Evolutionary conservation across 2,797 vertebrate genomes (phyloP).

Genomic region (Enteromius radiatus): DNA sequence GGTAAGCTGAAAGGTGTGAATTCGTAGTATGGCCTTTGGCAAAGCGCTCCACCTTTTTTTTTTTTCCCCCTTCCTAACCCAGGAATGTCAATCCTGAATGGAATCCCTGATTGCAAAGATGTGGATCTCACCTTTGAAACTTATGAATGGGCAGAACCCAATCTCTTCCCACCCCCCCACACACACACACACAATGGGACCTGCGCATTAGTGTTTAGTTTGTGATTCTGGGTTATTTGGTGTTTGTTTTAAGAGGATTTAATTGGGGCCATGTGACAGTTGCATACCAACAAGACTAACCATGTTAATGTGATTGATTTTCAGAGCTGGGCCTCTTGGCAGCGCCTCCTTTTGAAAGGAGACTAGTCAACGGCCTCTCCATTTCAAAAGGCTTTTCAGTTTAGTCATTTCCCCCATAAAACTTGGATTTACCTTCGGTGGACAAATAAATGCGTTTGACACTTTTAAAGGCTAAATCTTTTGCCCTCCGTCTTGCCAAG

Average conservation of each 20-base stretch:
- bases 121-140: constrained; percentile 48
- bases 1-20: constrained; percentile 49
- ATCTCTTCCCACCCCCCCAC: too few species aligned
- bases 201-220: constrained; percentile 22
- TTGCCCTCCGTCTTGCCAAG: not conserved
- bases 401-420: constrained; percentile 33
- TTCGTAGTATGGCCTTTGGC: constrained; percentile 48
- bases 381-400: constrained; percentile 43
- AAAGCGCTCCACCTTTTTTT: constrained; percentile 46
- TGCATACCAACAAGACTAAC: constrained; percentile 33
- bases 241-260: constrained; percentile 50
- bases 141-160: constrained; percentile 45
- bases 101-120: constrained; percentile 52
- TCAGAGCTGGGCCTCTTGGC: constrained; percentile 24
- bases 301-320: constrained; percentile 41
- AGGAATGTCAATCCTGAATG: constrained; percentile 49
- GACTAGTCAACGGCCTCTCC: constrained; percentile 8
- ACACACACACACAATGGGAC: not conserved
- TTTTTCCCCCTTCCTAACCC: not conserved
- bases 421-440: constrained; percentile 1
- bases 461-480: constrained; percentile 13
- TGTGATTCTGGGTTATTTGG: constrained; percentile 1
- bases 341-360: constrained; percentile 38
- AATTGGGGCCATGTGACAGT: constrained; percentile 30
- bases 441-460: constrained; percentile 10